Percentiles rank a stretch among this genome's conserved stretches.
phyloP scores from a whole-genome alignment of 2,113 vertebrate genomes.

The Nicator chloris region DNA sequence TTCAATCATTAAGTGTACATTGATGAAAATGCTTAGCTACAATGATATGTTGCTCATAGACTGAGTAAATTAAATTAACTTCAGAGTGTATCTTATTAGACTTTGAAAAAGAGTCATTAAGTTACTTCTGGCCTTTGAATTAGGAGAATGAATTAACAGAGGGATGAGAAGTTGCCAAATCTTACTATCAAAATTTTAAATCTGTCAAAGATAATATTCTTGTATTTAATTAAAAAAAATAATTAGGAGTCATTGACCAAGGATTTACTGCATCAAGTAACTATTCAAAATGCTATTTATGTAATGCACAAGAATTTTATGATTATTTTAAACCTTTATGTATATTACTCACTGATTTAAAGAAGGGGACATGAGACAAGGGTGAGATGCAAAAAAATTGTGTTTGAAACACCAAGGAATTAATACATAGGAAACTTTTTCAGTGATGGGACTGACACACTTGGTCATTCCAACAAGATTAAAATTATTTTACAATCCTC shows the following conservation, averaged over 20 bases:
- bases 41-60: background rate
- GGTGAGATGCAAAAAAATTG: background rate
- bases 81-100: background rate
- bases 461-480: background rate
- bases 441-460: background rate
- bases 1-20: background rate
- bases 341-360: background rate
- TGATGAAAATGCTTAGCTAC: constrained; percentile 9
- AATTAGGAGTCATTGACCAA: background rate
- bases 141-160: background rate
- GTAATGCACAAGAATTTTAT: background rate
- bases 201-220: background rate
- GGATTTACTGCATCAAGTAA: background rate
- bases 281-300: background rate
- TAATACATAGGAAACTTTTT: background rate
- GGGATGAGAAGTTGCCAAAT: background rate
- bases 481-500: background rate
- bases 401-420: background rate
- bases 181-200: background rate
- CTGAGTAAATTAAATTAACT: constrained; percentile 12
- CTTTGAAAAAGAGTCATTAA: background rate
- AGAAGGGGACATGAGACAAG: background rate
- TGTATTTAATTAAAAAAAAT: background rate
- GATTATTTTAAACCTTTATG: background rate
- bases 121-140: constrained; percentile 7